Conservation (phyloP, 2,113 vertebrate genomes). For the Leptobrachium leishanense region DNA sequence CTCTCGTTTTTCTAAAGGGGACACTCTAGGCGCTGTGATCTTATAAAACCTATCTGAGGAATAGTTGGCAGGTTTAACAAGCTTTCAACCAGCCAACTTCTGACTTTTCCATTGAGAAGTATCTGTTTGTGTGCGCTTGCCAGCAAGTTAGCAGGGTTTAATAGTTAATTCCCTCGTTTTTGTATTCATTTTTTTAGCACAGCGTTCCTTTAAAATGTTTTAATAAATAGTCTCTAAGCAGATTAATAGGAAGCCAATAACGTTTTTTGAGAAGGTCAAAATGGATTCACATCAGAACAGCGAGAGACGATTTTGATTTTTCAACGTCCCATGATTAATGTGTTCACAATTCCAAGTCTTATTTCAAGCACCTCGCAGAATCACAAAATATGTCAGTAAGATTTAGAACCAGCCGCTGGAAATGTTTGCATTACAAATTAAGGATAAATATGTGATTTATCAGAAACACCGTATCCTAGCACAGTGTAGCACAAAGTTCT, state of each 20-base stretch:
- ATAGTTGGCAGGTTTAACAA: too few species aligned
- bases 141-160: too few species aligned
- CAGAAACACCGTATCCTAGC: not conserved
- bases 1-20: too few species aligned
- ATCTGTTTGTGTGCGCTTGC: too few species aligned
- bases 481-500: too few species aligned
- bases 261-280: conserved; percentile 12
- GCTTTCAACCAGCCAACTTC: too few species aligned
- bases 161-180: too few species aligned
- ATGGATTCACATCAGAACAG: not conserved
- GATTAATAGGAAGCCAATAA: conserved; percentile 17
- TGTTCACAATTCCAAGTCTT: not conserved
- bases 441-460: conserved; percentile 6
- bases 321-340: not conserved
- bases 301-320: conserved; percentile 11
- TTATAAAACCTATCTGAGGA: too few species aligned
- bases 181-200: too few species aligned
- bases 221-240: conserved; percentile 2
- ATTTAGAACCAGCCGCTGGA: conserved; percentile 12
- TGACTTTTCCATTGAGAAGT: too few species aligned
- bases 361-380: conserved; percentile 1
- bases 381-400: conserved; percentile 15
- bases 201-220: not conserved
- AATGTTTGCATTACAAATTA: conserved; percentile 17
- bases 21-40: too few species aligned